Base-by-base conservation (phyloP, 2,113 vertebrate genomes). In the Melanerpes aurifrons region DNA sequence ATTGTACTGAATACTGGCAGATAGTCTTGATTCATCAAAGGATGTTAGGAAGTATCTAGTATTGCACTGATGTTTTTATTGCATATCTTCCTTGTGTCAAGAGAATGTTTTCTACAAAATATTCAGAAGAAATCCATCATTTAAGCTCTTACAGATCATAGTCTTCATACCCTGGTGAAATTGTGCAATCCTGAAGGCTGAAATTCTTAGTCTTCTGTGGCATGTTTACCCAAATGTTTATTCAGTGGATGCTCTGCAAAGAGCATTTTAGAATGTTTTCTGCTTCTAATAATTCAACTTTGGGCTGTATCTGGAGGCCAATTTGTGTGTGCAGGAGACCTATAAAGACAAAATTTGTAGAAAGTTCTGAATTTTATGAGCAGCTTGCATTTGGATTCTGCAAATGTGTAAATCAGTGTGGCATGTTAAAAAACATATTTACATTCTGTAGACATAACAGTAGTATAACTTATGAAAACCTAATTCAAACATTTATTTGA, bases 351-450 rank as follows among this genome's bases (percentile, higher is more conserved):
- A 77, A 78, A 59, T 21, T 32, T 9, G 6, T 26, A 69, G n/a
- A 53, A 67, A 32, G 4, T 3, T 62, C 8, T n/a, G 15, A 74
- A 64, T 50, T 50, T 7, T 25, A 69, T 31, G 3, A 50, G 11
- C 13, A 61, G 13, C 4, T 69, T 56, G 3, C 3, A 70, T 64
- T 86, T 79, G 13, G 9, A 4, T 4, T 79, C 16, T 57, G 19
- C 5, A 74, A 64, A 28, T 6, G 1, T 54, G 54, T n/a, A 59
- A 77, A 69, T 45, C 15, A 75, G 78, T 7, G 17, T 54, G 29
- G 54, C 6, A 25, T 6, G 64, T 56, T 2, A 29, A 64, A 76
- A 87, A 54, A n/a, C 1, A 4, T 1, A 1, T 16, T 2, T n/a
- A 9, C 8, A 14, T 2, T 66, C 25, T 37, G 29, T 53, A 68